Conservation (phyloP, 2,797 vertebrate species). For the Sciurus vulgaris region DNA sequence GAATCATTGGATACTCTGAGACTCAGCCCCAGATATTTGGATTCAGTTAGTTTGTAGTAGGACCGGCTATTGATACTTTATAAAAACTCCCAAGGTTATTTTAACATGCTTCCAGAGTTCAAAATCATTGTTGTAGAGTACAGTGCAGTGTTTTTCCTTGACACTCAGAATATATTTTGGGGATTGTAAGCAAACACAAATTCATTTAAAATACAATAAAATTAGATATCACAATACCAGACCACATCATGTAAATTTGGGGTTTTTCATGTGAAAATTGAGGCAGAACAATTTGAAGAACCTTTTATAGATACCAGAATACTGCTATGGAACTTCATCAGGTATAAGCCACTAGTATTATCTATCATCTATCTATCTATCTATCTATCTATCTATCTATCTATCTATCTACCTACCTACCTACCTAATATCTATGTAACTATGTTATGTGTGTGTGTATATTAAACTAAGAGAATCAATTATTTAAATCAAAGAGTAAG, state of each 20-base stretch:
- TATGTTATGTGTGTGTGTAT: not conserved
- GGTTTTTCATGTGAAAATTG: not conserved
- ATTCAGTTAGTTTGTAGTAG: not conserved
- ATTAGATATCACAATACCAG: not conserved
- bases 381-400: no score
- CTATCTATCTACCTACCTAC: no score
- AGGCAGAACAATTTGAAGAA: constrained; percentile 49
- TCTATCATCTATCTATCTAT: not conserved
- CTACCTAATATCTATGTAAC: not conserved
- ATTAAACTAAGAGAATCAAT: constrained; percentile 10
- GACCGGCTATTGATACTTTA: not conserved
- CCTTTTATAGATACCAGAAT: not conserved
- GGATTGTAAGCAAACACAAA: not conserved
- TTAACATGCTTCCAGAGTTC: constrained; percentile 28
- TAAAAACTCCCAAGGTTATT: not conserved
- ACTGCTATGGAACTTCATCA: not conserved
- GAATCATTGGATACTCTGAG: not conserved
- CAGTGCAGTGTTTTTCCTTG: not conserved
- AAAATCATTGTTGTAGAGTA: not conserved
- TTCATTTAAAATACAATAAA: not conserved
- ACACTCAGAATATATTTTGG: constrained; percentile 29
- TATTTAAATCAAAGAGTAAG: constrained; percentile 35
- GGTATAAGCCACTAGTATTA: not conserved
- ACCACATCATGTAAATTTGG: not conserved
- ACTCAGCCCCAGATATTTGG: constrained; percentile 9